Base-by-base conservation (phyloP, 2,113 vertebrate genomes). In the Hippocampus guttulatus region DNA sequence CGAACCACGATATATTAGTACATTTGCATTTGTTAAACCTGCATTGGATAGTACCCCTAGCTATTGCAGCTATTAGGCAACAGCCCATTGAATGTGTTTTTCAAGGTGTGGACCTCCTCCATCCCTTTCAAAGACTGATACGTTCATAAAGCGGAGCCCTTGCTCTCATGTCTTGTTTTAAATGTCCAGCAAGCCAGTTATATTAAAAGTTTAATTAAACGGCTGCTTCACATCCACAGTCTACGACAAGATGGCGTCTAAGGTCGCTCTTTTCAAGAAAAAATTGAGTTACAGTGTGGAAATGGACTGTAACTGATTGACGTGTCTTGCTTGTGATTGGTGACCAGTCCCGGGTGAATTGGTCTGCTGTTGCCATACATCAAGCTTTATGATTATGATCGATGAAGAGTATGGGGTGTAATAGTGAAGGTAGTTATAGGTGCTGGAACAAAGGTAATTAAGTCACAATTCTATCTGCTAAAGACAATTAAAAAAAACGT, bases 181-280 rank as follows among this genome's bases (percentile, higher is more conserved):
- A 75, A 7, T 33, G 33, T 47, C 33, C 63, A 45, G 23, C 45
- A 64, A 49, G 66, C 16, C 23, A 33, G 18, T 52, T 64, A 68
- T 60, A 76, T 38, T 70, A 65, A 70, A 78, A 47, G 14, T 27
- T 47, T 47, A 47, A 65, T 65, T 25, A 65, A 47, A 69, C 69
- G 12, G 52, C 5, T 38, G 33, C 5, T 38, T 25, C 72, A 49
- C 27, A 14, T 52, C 41, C 14, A 38, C 64, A 10, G 41, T 47
- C 41, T 23, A 14, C 41, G 41, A 47, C n/a, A 45, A 18, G 8
- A 27, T n/a, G 18, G 33, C 12, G 6, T 15, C 25, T 25, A 64
- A 8, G 25, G 40, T 45, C 6, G n/a, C 12, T 2, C 41, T 45
- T 64, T 45, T 14, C 12, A 41, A 43, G 62, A 11, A 64, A 21